phyloP scores from a whole-genome alignment of 2,797 vertebrate genomes.

The Myotis daubentonii region DNA sequence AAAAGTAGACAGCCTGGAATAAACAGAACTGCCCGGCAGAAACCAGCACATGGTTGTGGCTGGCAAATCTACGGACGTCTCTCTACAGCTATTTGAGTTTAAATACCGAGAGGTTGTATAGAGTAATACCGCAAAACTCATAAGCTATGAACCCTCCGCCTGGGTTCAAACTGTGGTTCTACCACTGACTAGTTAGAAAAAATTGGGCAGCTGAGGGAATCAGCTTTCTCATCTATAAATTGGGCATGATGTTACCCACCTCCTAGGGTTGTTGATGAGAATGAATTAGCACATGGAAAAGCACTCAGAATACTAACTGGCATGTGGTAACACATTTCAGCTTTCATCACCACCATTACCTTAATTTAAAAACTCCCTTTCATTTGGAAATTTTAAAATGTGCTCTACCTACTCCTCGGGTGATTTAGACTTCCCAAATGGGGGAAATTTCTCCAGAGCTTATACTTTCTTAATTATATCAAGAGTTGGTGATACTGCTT shows the following conservation, averaged over 20 bases:
- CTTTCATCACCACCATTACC: neutral
- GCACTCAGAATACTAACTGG: conserved; percentile 9
- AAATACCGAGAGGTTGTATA: neutral
- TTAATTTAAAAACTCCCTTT: conserved; percentile 53
- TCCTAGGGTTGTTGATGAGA: neutral
- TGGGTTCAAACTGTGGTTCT: neutral
- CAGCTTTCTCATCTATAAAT: conserved; percentile 3
- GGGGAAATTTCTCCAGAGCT: neutral
- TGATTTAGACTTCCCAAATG: conserved; percentile 36
- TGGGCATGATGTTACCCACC: neutral
- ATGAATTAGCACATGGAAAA: neutral
- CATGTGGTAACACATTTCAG: neutral
- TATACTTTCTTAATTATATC: conserved; percentile 57
- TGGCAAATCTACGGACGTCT: neutral
- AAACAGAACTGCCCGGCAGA: neutral
- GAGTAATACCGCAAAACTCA: neutral
- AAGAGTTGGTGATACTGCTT: conserved; percentile 3
- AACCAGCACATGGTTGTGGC: neutral
- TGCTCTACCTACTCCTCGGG: neutral
- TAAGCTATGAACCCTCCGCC: neutral
- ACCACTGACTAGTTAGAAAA: neutral
- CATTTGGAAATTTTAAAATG: conserved; percentile 27
- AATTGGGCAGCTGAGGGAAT: neutral
- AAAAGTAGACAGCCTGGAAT: neutral
- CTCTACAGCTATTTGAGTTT: neutral